phyloP scores from a whole-genome alignment of 2,888 invertebrate genomes.

The Cecidostiba fungosa region DNA sequence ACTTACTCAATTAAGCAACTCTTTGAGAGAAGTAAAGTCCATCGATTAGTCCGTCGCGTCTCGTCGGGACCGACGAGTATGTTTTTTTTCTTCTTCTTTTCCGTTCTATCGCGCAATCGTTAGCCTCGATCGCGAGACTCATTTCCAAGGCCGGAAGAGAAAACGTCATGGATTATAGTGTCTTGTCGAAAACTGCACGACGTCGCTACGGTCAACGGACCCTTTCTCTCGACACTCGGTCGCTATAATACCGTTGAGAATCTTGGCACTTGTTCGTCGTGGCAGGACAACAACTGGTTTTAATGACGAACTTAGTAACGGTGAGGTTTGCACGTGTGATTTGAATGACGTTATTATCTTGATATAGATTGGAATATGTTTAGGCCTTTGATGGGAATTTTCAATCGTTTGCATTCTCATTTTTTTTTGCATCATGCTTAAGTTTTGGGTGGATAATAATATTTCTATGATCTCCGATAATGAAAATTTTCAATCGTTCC shows the following conservation, averaged over 20 bases:
- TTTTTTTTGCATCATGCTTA: too few relatives aligned
- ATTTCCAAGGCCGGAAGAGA: background rate
- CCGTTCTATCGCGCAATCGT: background rate
- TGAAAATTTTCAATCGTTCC: too few relatives aligned
- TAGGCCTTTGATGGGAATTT: background rate
- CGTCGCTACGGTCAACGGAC: background rate
- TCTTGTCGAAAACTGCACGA: background rate
- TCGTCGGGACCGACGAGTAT: too few relatives aligned
- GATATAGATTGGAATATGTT: background rate
- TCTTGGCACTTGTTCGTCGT: background rate
- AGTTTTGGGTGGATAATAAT: too few relatives aligned
- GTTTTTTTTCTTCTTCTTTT: background rate
- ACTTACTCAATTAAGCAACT: too few relatives aligned
- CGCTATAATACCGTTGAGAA: background rate
- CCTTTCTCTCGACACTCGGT: background rate
- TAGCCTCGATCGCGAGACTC: background rate
- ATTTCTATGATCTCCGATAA: too few relatives aligned
- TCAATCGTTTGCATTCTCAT: too few relatives aligned
- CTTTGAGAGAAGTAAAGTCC: too few relatives aligned
- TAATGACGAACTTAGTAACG: background rate
- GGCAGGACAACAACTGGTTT: background rate
- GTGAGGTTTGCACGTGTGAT: too few relatives aligned
- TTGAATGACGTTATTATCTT: too few relatives aligned
- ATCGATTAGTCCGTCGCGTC: too few relatives aligned
- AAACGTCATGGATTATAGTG: background rate